Base-by-base conservation (phyloP, 2,797 vertebrate genomes). In the Catharus ustulatus region DNA sequence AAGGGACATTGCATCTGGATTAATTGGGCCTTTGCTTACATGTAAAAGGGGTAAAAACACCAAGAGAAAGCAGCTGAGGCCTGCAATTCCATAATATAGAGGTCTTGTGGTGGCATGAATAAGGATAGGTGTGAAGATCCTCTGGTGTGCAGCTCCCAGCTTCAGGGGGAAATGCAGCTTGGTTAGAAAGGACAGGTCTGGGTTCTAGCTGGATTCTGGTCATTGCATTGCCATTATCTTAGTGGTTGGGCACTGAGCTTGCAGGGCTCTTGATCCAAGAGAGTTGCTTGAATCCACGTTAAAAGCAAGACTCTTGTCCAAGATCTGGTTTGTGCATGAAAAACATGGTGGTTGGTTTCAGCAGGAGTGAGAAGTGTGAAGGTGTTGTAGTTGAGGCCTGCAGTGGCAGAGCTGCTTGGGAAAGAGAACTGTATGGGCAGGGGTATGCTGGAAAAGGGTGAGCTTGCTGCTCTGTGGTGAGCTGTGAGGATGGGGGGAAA, bases 11-110 rank as follows among this genome's bases (percentile, higher is more conserved):
- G 98, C 98, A 21, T 94, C 98, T 92, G 98, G 98, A 36, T 98
- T 98, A 66, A 98, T 98, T 68, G 98, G 98, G 57, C 98, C 98
- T 2, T 96, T 98, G 36, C 97, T 98, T 51, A 98, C 98, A 9
- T 98, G 98, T 91, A 98, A 96, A 90, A 97, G 96, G 97, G 98
- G 98, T 98, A 92, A 67, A 78, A 27, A 15, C 5, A 19, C 54
- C 13, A 40, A 20, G 26, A 78, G 57, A 64, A 91, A 49, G 43
- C 49, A 74, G 40, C 51, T 57, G 59, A 84, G 34, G 30, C 43
- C 46, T 94, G 69, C 22, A 13, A 14, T 49, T 73, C 54, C 20
- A 6, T 49, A 26, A 34, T 17, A 12, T 48, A 52, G 64, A 34
- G 67, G 11, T 66, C 71, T 86, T 66, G 20, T 79, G 62, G 27